These are phyloP conservation scores for Rostratula benghalensis DNA, from an alignment of 2,113 vertebrate species.

Conservation along the genomic window DNA sequence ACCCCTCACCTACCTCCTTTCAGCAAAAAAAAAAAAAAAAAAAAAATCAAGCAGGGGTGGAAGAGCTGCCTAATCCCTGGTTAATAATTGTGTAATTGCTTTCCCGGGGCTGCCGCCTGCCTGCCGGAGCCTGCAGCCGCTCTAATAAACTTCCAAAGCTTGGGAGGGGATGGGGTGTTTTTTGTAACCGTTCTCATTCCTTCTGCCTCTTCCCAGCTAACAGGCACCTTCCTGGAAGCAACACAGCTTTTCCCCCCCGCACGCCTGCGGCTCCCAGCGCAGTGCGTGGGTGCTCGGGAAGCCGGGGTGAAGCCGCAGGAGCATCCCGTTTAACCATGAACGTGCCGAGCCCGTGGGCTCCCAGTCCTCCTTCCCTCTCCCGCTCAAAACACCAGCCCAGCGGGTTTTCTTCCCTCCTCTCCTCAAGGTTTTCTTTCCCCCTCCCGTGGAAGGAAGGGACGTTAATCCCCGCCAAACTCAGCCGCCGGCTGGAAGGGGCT, in stretches of 20 bases:
- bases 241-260: not conserved
- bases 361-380: not conserved
- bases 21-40: not conserved
- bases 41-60: not conserved
- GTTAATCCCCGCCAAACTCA: not conserved
- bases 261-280: not conserved
- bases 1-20: not conserved
- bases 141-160: not conserved
- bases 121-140: not conserved
- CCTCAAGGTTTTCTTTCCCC: not conserved
- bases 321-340: not conserved
- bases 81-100: not conserved
- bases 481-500: not conserved
- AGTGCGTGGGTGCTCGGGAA: not conserved
- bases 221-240: not conserved
- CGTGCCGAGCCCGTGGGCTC: fast-evolving
- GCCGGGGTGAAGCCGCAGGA: not conserved
- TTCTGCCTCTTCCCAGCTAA: not conserved
- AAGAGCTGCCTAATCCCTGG: not conserved
- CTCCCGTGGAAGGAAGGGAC: not conserved
- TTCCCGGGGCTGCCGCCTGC: not conserved
- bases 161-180: not conserved
- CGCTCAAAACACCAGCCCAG: not conserved
- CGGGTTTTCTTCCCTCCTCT: not conserved
- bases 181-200: not conserved